phyloP scores from a whole-genome alignment of 2,888 invertebrate genomes.

The Brachyptera risi region DNA sequence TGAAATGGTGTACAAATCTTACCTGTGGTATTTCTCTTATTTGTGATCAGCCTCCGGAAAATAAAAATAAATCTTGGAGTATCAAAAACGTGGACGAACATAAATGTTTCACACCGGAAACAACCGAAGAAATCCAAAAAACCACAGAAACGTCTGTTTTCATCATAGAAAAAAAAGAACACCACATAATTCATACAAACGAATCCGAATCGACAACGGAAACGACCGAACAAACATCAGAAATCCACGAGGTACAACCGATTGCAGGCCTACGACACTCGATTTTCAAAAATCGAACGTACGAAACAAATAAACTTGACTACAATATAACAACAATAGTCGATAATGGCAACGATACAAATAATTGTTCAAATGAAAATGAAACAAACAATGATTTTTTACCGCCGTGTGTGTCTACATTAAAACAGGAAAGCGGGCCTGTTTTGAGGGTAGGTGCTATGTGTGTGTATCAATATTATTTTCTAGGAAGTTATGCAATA shows the following conservation, averaged over 20 bases:
- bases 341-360: neutral
- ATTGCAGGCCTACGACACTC: too few species aligned
- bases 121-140: neutral
- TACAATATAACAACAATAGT: neutral
- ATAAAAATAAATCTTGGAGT: neutral
- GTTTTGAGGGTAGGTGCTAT: too few species aligned
- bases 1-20: neutral
- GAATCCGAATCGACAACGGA: neutral
- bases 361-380: neutral
- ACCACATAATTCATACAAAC: neutral
- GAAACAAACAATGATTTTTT: neutral
- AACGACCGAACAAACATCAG: neutral
- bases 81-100: neutral
- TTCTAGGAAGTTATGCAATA: slow-evolving; percentile 7
- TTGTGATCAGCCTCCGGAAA: neutral
- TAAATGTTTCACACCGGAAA: neutral
- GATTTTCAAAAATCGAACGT: neutral
- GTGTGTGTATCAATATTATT: slow-evolving; percentile 14
- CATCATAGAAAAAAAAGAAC: neutral
- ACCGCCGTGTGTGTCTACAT: neutral
- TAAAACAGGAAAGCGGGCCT: too few species aligned
- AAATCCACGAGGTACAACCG: neutral
- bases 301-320: neutral
- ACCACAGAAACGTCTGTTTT: neutral
- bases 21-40: neutral